Base-by-base conservation (phyloP, 2,113 vertebrate species). In the Opisthocomus hoazin region DNA sequence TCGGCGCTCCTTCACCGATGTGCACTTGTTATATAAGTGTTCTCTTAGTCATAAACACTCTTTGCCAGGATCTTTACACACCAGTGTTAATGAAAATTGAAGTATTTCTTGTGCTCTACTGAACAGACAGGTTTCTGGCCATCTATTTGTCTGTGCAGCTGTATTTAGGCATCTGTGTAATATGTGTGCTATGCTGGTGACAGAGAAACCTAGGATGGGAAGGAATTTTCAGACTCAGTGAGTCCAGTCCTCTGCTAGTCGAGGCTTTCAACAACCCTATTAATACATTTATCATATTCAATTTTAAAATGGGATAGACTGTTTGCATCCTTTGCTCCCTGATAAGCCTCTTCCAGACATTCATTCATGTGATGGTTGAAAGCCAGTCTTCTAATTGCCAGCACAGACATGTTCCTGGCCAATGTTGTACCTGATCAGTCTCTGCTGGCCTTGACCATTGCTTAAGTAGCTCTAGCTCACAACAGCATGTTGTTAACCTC, bases 1-100 rank as follows among this genome's bases (percentile, higher is more conserved):
- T 56, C 0, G 0, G 39, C 27, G 21, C 56, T 92, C 78, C 41
- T 54, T 89, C 37, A 63, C 29, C 15, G 60, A 10, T 0, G 0
- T 56, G 36, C 39, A 22, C n/a, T 74, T 86, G 27, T 43, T n/a
- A 80, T 86, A 22, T 5, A 69, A 80, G 27, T 8, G 1, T 85
- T 76, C 29, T 69, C 16, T 68, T 84, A 73, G 63, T 56, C 16
- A 36, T 32, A 37, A 75, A 34, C 16, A 29, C 32, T 43, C 50
- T 87, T 64, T 50, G 15, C 4, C 15, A 51, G 51, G 34, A 75
- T 64, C 36, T 92, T 90, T 71, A 46, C 34, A 48, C 5, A 34
- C 43, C 27, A 87, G 7, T 68, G 69, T 27, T 48, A 70, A 41
- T 10, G 34, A 83, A 76, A 83, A 20, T 34, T 46, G 1, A 73